Percentiles rank a stretch among this genome's conserved stretches.
phyloP scores from a whole-genome alignment of 2,113 vertebrate species.

The Sisor rabdophorus region DNA sequence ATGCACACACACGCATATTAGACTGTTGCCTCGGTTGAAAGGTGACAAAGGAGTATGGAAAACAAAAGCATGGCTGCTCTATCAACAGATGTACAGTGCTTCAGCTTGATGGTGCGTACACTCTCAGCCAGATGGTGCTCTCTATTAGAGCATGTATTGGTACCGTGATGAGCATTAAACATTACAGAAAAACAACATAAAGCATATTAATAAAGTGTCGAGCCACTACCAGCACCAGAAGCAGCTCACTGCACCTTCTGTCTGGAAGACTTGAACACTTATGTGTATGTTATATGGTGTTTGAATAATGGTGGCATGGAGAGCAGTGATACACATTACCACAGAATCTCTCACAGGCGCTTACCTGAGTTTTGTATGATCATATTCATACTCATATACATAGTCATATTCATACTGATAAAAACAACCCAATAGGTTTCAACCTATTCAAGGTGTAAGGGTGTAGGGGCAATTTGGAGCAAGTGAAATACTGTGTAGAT shows the following conservation, averaged over 20 bases:
- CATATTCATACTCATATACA: neutral
- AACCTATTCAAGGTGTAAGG: neutral
- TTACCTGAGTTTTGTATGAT: neutral
- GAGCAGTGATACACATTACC: no score
- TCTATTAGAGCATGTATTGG: slow-evolving; percentile 71
- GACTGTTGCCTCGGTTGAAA: slow-evolving; percentile 32
- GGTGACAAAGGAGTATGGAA: slow-evolving; percentile 67
- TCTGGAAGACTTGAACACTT: neutral
- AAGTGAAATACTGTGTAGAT: neutral
- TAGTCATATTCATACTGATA: neutral
- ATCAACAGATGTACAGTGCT: slow-evolving; percentile 74
- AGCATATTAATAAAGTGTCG: neutral
- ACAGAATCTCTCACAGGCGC: no score
- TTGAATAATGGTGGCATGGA: no score
- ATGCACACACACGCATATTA: neutral
- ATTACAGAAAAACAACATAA: neutral
- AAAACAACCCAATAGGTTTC: no score
- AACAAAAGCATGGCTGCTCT: slow-evolving; percentile 68
- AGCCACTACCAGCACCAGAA: neutral
- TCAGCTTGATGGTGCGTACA: slow-evolving; percentile 69
- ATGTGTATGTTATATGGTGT: no score
- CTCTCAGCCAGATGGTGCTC: slow-evolving; percentile 71
- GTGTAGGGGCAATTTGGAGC: neutral
- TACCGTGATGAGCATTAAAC: slow-evolving; percentile 60
- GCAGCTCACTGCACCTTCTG: neutral